Evolutionary conservation across 2,113 vertebrate species (phyloP).

Genomic region (Bubo bubo): DNA sequence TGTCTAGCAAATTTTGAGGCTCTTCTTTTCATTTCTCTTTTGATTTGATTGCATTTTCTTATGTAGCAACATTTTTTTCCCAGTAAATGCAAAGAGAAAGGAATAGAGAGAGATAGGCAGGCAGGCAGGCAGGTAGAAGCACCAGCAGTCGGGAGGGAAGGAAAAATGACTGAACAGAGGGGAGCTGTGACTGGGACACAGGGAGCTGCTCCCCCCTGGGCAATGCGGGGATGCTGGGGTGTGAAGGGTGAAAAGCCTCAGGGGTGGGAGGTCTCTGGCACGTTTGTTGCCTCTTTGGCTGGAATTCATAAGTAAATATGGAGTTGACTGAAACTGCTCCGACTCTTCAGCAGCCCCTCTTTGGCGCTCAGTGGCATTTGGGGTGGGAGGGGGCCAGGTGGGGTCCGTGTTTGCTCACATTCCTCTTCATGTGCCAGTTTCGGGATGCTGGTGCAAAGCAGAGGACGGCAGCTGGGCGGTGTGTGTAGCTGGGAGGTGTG

Average conservation of each 20-base stretch:
- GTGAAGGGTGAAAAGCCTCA: not conserved
- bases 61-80: not conserved
- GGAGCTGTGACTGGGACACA: not conserved
- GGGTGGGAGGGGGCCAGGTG: not conserved
- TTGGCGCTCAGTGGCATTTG: not conserved
- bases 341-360: not conserved
- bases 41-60: not conserved
- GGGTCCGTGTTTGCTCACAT: not conserved
- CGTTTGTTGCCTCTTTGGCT: not conserved
- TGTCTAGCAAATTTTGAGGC: not conserved
- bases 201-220: not conserved
- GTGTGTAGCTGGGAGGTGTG: not conserved
- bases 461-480: accelerated
- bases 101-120: not conserved
- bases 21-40: not conserved
- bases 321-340: not conserved
- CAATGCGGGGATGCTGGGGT: not conserved
- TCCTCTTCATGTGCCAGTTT: not conserved
- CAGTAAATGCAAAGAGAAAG: not conserved
- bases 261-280: not conserved
- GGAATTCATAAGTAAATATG: conserved; percentile 16
- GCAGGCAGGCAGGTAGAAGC: not conserved
- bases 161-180: not conserved
- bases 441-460: not conserved
- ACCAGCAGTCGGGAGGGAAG: accelerated